Conservation (phyloP, 1,140 invertebrate species). For the Proctacanthus coquilletti region DNA sequence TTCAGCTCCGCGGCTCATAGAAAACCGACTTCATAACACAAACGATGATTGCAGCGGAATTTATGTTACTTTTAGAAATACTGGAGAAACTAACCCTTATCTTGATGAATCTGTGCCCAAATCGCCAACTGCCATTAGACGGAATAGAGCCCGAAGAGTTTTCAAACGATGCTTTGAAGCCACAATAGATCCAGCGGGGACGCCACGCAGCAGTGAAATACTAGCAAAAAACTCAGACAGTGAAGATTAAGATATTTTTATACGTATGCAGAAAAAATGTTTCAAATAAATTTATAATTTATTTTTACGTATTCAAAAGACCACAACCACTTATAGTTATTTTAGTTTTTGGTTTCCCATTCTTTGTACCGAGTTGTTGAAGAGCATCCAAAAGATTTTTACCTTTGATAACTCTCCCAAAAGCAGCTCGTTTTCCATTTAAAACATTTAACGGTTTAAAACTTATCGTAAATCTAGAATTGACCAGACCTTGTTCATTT, state of each 20-base stretch:
- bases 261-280: too few relatives aligned
- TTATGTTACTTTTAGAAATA: not conserved
- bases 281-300: too few relatives aligned
- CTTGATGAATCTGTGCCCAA: not conserved
- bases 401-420: constrained; percentile 16
- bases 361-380: constrained; percentile 21
- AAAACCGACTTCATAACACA: too few relatives aligned
- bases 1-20: too few relatives aligned
- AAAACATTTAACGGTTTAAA: constrained; percentile 18
- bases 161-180: constrained; percentile 46
- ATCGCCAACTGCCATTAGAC: not conserved
- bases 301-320: constrained; percentile 2
- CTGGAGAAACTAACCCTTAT: not conserved
- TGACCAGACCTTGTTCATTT: not conserved
- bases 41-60: not conserved
- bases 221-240: constrained; percentile 40
- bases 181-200: constrained; percentile 36
- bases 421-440: constrained; percentile 19
- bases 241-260: constrained; percentile 20
- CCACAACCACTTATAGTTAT: constrained; percentile 16
- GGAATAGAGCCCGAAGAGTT: constrained; percentile 24
- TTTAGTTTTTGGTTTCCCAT: constrained; percentile 16
- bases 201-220: constrained; percentile 30
- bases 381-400: constrained; percentile 17
- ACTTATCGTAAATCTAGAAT: constrained; percentile 15